Conservation (phyloP, 30 jellyfish, hydroid and myxozoan species). For the Aurelia coerulea region DNA sequence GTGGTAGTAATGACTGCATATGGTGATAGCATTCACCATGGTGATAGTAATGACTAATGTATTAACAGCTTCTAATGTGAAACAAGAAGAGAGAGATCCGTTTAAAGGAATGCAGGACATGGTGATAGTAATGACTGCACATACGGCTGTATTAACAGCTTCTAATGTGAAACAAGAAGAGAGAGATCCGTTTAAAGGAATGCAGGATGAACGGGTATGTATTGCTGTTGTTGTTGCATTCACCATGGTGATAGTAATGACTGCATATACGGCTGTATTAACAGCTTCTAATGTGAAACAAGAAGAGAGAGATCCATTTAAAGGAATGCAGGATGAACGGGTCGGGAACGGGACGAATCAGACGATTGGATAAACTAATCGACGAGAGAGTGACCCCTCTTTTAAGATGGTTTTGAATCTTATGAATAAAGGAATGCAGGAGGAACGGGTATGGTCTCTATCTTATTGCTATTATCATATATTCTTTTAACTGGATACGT, state of each 20-base stretch:
- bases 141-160: background rate
- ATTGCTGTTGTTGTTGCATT: background rate
- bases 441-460: constrained; percentile 53
- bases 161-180: constrained; percentile 26
- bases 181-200: constrained; percentile 73
- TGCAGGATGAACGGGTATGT: constrained; percentile 79
- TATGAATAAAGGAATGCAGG: constrained; percentile 60
- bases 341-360: constrained; percentile 28
- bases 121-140: background rate
- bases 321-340: constrained; percentile 83
- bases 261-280: too few species aligned
- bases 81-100: background rate
- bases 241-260: background rate
- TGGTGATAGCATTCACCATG: background rate
- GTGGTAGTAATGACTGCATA: background rate
- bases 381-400: too few species aligned
- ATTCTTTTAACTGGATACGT: too few species aligned
- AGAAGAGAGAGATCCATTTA: constrained; percentile 74
- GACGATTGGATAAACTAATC: too few species aligned
- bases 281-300: background rate
- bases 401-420: too few species aligned
- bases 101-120: background rate
- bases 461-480: too few species aligned
- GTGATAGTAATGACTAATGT: background rate
- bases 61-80: background rate